A percentile compares a stretch with the other conserved stretches of the same genome.
These are phyloP conservation scores for Mungos mungo DNA, from an alignment of 2,113 vertebrate species.

Conservation along the genomic window DNA sequence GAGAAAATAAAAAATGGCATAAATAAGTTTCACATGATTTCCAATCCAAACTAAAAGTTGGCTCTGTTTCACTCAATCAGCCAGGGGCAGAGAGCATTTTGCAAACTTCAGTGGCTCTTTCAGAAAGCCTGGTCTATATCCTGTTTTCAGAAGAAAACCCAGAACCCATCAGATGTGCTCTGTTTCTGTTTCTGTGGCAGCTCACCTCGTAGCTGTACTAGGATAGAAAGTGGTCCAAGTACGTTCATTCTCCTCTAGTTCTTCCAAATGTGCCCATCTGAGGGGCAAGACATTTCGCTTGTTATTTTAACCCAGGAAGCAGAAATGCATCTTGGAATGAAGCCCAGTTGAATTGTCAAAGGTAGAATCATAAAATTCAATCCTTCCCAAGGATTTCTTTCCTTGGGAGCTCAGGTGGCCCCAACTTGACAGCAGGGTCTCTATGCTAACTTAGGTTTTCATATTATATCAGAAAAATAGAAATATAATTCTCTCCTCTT, in stretches of 20 bases:
- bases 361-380: constrained; percentile 29
- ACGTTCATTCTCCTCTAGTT: not conserved
- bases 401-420: not conserved
- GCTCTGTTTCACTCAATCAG: not conserved
- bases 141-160: constrained; percentile 48
- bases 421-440: not conserved
- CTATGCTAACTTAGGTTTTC: not conserved
- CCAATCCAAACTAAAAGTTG: constrained; percentile 14
- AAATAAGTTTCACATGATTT: constrained; percentile 48
- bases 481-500: not conserved
- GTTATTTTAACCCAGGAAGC: constrained; percentile 23
- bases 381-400: constrained; percentile 15
- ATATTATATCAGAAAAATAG: constrained; percentile 12
- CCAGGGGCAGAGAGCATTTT: constrained; percentile 38
- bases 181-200: not conserved
- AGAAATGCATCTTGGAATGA: constrained; percentile 60
- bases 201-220: not conserved
- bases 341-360: constrained; percentile 57
- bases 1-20: constrained; percentile 1
- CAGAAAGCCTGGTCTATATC: constrained; percentile 37
- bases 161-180: not conserved
- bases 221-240: constrained; percentile 33
- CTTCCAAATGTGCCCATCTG: not conserved
- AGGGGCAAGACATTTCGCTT: not conserved
- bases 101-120: constrained; percentile 59